phyloP scores from a whole-genome alignment of 2,888 invertebrate species.

The Sarcophaga rosellei region DNA sequence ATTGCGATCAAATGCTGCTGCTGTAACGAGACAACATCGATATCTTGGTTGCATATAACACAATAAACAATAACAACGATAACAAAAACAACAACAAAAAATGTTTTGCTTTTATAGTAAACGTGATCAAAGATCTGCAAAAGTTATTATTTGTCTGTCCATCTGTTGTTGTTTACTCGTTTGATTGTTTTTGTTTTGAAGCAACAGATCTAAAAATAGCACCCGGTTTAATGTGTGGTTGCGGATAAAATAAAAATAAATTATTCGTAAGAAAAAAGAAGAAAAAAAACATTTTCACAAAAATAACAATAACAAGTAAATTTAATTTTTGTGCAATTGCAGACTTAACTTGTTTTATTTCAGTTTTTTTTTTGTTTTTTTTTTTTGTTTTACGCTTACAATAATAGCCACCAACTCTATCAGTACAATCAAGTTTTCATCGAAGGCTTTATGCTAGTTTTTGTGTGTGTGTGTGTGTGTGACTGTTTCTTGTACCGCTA shows the following conservation, averaged over 20 bases:
- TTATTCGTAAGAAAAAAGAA: not conserved
- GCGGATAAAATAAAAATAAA: conserved; percentile 2
- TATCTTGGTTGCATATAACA: not conserved
- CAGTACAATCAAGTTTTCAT: not conserved
- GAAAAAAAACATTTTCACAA: not conserved
- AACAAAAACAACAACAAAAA: not conserved
- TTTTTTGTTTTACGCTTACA: not conserved
- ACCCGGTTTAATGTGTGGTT: conserved; percentile 8
- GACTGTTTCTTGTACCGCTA: not conserved
- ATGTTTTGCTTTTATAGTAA: conserved; percentile 9
- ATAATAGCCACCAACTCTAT: not conserved
- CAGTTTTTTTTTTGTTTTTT: not conserved
- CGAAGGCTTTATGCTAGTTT: not conserved
- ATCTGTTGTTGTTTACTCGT: not conserved
- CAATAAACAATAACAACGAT: not conserved
- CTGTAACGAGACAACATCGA: not conserved
- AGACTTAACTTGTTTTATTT: conserved; percentile 42
- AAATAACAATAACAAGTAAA: conserved; percentile 19
- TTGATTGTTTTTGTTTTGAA: not conserved
- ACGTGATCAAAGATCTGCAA: conserved; percentile 59
- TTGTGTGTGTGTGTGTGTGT: not conserved
- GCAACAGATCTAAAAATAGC: conserved; percentile 61
- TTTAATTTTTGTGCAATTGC: conserved; percentile 13
- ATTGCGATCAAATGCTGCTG: conserved; percentile 37
- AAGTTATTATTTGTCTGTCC: conserved; percentile 40